phyloP scores from a whole-genome alignment of 2,888 invertebrate genomes.

The Emmelina monodactyla region DNA sequence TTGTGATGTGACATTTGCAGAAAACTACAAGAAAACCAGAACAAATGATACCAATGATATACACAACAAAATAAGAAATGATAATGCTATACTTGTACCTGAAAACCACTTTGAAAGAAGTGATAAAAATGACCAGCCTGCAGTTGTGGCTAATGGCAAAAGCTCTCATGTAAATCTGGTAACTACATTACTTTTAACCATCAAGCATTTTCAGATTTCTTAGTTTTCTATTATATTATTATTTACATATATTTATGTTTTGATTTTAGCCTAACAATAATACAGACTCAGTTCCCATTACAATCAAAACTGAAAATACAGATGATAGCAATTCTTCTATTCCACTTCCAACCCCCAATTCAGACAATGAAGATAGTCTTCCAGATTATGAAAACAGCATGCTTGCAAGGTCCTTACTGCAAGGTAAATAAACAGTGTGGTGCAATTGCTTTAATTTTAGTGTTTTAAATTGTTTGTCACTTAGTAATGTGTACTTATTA shows the following conservation, averaged over 20 bases:
- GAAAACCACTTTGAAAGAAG: slow-evolving; percentile 45
- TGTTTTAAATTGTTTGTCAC: not conserved
- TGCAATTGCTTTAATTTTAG: not conserved
- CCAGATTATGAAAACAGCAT: slow-evolving; percentile 63
- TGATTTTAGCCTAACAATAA: slow-evolving; percentile 29
- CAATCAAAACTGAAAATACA: slow-evolving; percentile 44
- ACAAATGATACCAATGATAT: slow-evolving; percentile 45
- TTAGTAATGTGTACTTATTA: not conserved
- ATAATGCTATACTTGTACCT: slow-evolving; percentile 28
- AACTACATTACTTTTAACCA: no score
- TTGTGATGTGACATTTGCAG: slow-evolving; percentile 38
- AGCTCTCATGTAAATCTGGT: no score
- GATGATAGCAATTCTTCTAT: slow-evolving; percentile 39
- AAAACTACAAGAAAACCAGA: slow-evolving; percentile 44
- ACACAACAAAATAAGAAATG: slow-evolving; percentile 42
- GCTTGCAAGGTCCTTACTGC: slow-evolving; percentile 58
- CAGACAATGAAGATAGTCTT: slow-evolving; percentile 54
- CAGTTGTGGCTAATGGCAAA: slow-evolving; percentile 46
- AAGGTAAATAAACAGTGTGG: slow-evolving; percentile 41
- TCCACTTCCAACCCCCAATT: slow-evolving; percentile 28
- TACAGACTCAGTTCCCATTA: slow-evolving; percentile 40
- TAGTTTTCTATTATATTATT: no score
- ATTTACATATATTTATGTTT: no score
- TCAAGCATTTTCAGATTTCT: no score
- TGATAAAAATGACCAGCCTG: slow-evolving; percentile 34